Evolutionary conservation across 2,797 vertebrate species (phyloP).

Genomic region (Lacerta viridis): DNA sequence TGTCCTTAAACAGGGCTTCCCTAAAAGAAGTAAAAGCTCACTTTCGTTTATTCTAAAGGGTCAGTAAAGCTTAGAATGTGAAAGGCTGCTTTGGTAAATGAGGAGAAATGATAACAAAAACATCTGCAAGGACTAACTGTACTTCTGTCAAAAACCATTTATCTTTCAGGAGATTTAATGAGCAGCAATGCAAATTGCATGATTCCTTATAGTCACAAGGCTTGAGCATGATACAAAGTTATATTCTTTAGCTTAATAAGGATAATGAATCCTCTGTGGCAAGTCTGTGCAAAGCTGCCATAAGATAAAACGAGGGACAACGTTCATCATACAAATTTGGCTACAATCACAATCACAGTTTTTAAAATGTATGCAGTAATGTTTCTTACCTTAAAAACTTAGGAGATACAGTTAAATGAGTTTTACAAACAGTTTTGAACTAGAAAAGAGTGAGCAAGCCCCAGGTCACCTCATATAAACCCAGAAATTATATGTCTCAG

Average conservation of each 20-base stretch:
- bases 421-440: neutral
- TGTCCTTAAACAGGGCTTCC: neutral
- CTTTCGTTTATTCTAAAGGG: neutral
- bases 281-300: neutral
- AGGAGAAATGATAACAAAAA: slow-evolving; percentile 24
- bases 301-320: slow-evolving; percentile 14
- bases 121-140: neutral
- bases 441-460: neutral
- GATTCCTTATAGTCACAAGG: slow-evolving; percentile 38
- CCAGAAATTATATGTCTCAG: too few relatives aligned
- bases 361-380: neutral
- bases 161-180: neutral
- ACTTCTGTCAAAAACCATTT: slow-evolving; percentile 16
- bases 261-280: slow-evolving; percentile 39
- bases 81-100: neutral
- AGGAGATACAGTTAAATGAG: neutral
- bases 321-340: neutral
- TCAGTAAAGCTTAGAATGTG: neutral
- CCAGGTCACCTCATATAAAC: too few relatives aligned
- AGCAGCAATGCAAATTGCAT: slow-evolving; percentile 29
- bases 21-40: neutral
- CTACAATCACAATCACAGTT: neutral
- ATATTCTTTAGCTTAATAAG: slow-evolving; percentile 19
- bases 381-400: neutral
- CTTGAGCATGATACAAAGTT: slow-evolving; percentile 39